Conservation (phyloP, 2,797 vertebrate species). For the Dromococcyx pavoninus region DNA sequence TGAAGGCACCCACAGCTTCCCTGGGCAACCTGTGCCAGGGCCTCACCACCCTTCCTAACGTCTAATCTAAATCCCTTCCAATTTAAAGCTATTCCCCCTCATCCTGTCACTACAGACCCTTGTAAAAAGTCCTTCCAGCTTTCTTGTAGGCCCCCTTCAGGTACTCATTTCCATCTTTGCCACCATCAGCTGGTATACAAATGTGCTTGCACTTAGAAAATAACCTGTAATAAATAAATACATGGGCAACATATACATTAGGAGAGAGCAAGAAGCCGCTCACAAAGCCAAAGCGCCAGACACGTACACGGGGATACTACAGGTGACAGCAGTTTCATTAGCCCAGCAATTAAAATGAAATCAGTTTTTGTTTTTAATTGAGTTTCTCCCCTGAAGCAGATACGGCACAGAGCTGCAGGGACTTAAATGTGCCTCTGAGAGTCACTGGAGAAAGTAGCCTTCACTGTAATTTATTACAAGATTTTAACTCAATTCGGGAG, state of each 20-base stretch:
- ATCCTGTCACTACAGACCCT: too few species aligned
- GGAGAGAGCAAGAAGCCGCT: background rate
- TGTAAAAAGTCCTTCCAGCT: too few species aligned
- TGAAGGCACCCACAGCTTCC: too few species aligned
- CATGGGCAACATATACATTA: background rate
- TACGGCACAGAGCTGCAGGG: background rate
- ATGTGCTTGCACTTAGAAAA: background rate
- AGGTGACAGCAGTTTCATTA: conserved; percentile 3
- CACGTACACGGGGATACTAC: fast-evolving
- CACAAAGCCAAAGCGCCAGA: fast-evolving
- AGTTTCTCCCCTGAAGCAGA: conserved; percentile 1
- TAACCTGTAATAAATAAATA: background rate
- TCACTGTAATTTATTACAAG: conserved; percentile 12
- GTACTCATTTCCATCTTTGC: background rate
- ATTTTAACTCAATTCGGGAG: conserved; percentile 20
- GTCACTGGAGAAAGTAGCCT: background rate
- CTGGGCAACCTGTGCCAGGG: too few species aligned
- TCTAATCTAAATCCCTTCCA: too few species aligned
- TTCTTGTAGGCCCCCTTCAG: too few species aligned
- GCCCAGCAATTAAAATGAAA: conserved; percentile 10
- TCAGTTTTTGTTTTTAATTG: conserved; percentile 12
- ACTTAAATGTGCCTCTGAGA: conserved; percentile 7
- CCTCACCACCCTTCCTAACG: too few species aligned
- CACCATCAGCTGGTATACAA: background rate
- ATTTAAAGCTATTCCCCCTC: too few species aligned